Evolutionary conservation across 2,888 invertebrate species (phyloP).

Genomic region (Merodon equestris): DNA sequence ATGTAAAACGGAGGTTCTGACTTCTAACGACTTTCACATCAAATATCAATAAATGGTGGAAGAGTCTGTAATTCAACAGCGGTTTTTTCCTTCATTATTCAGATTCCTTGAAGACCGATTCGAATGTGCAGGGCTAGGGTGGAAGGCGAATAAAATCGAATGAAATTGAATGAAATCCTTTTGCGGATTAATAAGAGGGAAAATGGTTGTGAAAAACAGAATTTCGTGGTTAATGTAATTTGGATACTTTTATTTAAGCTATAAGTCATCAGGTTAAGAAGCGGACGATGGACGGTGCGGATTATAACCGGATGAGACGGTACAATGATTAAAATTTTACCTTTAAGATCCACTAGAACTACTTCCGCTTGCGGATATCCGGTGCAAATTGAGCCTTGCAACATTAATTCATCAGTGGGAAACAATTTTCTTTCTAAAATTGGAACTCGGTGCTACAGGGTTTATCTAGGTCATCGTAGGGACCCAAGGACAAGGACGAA

Average conservation of each 20-base stretch:
- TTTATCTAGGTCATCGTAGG: too few species aligned
- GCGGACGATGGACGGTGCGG: too few species aligned
- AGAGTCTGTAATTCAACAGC: constrained; percentile 14
- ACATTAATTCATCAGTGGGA: too few species aligned
- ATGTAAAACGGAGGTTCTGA: too few species aligned
- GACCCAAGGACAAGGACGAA: too few species aligned
- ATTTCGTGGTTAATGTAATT: constrained; percentile 20
- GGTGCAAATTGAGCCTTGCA: too few species aligned
- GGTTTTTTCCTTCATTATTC: constrained; percentile 21
- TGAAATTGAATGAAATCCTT: constrained; percentile 19
- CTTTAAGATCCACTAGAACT: too few species aligned
- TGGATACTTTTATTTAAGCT: constrained; percentile 2
- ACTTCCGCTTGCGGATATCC: too few species aligned
- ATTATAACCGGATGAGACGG: too few species aligned
- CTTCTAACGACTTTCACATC: not conserved
- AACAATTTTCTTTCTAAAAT: too few species aligned
- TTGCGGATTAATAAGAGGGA: constrained; percentile 38
- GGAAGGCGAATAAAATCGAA: constrained; percentile 13
- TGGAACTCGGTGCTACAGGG: too few species aligned
- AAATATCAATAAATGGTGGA: constrained; percentile 9
- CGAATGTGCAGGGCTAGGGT: not conserved
- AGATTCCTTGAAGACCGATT: not conserved
- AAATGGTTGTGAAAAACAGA: constrained; percentile 4
- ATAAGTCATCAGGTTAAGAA: constrained; percentile 1
- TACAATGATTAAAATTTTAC: too few species aligned